Percentiles rank a stretch among this genome's conserved stretches.
Evolutionary conservation across 2,888 invertebrate species (phyloP).

Genomic region (Cerceris rybyensis): DNA sequence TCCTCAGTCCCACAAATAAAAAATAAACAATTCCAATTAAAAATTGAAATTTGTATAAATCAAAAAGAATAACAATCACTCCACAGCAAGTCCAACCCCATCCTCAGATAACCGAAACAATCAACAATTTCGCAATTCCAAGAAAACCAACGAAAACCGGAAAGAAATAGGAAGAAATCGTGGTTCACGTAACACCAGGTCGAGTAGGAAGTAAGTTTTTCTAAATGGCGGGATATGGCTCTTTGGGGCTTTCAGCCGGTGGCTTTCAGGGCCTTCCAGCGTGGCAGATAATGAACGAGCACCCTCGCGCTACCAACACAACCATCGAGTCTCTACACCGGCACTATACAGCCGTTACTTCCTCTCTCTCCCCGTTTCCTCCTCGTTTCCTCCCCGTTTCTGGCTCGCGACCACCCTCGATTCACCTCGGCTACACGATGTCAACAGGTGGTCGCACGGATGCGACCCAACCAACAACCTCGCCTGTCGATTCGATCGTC

Average conservation of each 20-base stretch:
- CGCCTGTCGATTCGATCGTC: conserved; percentile 58
- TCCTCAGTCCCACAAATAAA: too few relatives aligned
- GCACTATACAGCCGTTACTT: conserved; percentile 35
- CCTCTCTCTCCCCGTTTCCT: conserved; percentile 8
- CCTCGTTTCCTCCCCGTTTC: conserved; percentile 27
- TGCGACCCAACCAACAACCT: conserved; percentile 69
- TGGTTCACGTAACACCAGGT: conserved; percentile 29
- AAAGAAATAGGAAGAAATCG: not conserved
- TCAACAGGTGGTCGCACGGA: conserved; percentile 81
- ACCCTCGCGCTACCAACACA: conserved; percentile 52
- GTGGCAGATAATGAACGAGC: conserved; percentile 68
- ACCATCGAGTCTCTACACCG: conserved; percentile 9
- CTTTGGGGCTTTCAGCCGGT: conserved; percentile 61
- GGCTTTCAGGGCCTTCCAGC: conserved; percentile 59
- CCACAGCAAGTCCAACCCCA: too few relatives aligned
- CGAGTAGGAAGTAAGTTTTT: conserved; percentile 38
- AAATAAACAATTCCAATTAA: too few relatives aligned
- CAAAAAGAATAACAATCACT: too few relatives aligned
- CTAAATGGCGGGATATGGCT: conserved; percentile 49
- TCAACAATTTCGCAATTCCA: too few relatives aligned
- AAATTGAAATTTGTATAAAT: too few relatives aligned
- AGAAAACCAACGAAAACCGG: not conserved
- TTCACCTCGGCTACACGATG: conserved; percentile 72
- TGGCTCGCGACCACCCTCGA: conserved; percentile 58
- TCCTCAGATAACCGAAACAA: too few relatives aligned